Evolutionary conservation across 1,140 invertebrate genomes (phyloP).

Genomic region (Aradophagus sp.): DNA sequence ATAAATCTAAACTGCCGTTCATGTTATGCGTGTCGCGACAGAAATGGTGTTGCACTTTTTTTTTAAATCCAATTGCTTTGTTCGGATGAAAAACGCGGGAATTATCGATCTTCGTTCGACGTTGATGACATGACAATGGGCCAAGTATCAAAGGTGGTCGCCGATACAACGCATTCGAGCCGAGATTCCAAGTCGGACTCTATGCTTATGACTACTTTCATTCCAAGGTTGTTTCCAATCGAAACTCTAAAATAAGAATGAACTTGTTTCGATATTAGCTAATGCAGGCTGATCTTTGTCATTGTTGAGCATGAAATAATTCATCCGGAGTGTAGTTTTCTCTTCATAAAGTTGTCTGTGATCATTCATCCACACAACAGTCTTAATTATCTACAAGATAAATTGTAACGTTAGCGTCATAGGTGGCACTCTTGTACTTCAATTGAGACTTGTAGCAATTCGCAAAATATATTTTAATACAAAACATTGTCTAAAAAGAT

Average conservation of each 20-base stretch:
- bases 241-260: slow-evolving; percentile 16
- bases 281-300: background rate
- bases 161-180: too few relatives aligned
- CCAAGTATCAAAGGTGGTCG: too few relatives aligned
- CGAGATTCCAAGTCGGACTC: too few relatives aligned
- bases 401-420: background rate
- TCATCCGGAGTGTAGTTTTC: background rate
- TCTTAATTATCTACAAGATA: slow-evolving; percentile 39
- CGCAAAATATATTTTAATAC: background rate
- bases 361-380: slow-evolving; percentile 37
- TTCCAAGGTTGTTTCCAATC: background rate
- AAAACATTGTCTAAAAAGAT: background rate
- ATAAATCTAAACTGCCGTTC: too few relatives aligned
- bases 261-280: slow-evolving; percentile 2
- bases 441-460: background rate
- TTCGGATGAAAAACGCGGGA: too few relatives aligned
- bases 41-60: too few relatives aligned
- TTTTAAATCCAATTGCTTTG: too few relatives aligned
- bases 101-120: too few relatives aligned
- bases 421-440: too few relatives aligned
- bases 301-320: background rate
- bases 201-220: too few relatives aligned
- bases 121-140: too few relatives aligned
- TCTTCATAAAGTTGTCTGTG: slow-evolving; percentile 19
- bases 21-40: too few relatives aligned